Percentiles rank a stretch among this genome's conserved stretches.
Conservation (phyloP, 1,140 invertebrate species). For the Drosophila varians region DNA sequence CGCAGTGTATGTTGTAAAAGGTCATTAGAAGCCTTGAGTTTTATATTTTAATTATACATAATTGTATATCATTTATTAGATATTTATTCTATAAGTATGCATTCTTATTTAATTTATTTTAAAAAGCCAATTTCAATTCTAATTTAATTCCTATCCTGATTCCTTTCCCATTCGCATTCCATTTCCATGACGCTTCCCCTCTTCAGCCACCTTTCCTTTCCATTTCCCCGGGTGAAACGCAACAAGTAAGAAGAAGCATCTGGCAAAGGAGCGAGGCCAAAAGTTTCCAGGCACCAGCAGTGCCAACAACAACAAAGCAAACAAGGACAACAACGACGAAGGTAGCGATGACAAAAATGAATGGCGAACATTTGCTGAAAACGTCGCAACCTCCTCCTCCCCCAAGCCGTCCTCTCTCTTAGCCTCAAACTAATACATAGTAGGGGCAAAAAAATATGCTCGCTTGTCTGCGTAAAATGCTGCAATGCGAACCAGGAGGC, state of each 20-base stretch:
- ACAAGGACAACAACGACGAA: constrained; percentile 19
- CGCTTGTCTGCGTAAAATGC: constrained; percentile 68
- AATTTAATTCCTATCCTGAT: not conserved
- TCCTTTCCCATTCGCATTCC: constrained; percentile 12
- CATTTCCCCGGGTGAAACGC: constrained; percentile 39
- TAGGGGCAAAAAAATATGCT: constrained; percentile 3
- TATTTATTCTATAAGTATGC: too few relatives aligned
- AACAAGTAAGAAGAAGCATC: constrained; percentile 72
- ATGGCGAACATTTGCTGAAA: constrained; percentile 53
- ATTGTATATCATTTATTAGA: too few relatives aligned
- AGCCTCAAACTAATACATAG: constrained; percentile 6
- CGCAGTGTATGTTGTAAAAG: too few relatives aligned
- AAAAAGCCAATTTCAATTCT: not conserved
- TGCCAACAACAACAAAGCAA: constrained; percentile 8
- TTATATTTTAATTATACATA: too few relatives aligned
- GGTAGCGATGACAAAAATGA: constrained; percentile 45
- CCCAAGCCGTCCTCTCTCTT: not conserved
- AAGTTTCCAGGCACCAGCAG: constrained; percentile 47
- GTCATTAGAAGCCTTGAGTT: too few relatives aligned
- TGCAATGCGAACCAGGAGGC: constrained; percentile 65
- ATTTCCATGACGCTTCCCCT: constrained; percentile 2
- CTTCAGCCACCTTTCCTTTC: not conserved
- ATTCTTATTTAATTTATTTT: not conserved
- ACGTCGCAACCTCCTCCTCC: constrained; percentile 42
- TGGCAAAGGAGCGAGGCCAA: constrained; percentile 32